Evolutionary conservation across 2,797 vertebrate species (phyloP), one percentile per base, ranked within the genome.

Genomic region (Otolemur crassicaudatus): DNA sequence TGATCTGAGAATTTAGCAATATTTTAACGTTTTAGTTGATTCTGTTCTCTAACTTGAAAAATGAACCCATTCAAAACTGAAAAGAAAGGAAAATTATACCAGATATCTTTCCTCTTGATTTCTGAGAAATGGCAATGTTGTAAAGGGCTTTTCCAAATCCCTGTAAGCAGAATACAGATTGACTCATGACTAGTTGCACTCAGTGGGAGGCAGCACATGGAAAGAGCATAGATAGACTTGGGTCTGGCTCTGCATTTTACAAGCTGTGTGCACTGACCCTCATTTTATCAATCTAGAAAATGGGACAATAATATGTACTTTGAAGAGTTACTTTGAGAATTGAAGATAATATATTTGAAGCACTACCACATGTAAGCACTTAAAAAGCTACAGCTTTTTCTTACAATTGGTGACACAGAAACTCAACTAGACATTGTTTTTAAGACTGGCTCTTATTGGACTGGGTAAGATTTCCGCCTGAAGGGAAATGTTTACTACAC

Each of bases 101-200:
- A 86, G 80, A 60, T 77, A 14, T 20, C 73, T 37, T 93, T 95
- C 49, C 20, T 77, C 37, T 77, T 29, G 81, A 11, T 82, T 88
- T 80, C 94, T 86, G 82, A 96, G 31, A 67, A 56, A 61, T 89
- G 91, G 88, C 90, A 87, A 23, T n/a, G 31, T 53, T 31, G 7
- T 53, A 43, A 81, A 94, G 53, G 56, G 23, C n/a, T 79, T 90
- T 81, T 76, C 92, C 75, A 67, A 92, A 93, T 49, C 75, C 90
- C 91, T 89, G 94, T 77, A 94, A 65, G 76, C 58, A 76, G 91
- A 96, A 84, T 84, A 80, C 72, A 72, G 95, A 85, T 94, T 87
- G 96, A 75, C 87, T 97, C 95, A 93, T 96, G 87, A 95, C 96
- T 79, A 92, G 43, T 93, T 61, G 29, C 90, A 79, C 84, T 97